Base-by-base conservation (phyloP, 2,888 invertebrate species). In the Drosophila kuntzei region DNA sequence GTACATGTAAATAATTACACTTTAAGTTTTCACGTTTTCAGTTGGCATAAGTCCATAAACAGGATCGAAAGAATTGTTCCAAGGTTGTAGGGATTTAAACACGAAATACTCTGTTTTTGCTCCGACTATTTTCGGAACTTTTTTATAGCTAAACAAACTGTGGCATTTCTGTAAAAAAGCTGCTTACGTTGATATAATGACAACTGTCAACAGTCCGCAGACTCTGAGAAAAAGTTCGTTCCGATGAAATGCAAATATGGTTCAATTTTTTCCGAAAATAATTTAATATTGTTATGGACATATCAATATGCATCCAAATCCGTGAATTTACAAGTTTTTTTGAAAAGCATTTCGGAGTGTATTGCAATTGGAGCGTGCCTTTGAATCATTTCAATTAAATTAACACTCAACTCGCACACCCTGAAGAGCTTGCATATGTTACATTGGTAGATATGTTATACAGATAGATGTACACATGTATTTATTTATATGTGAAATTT, bases 381-480 rank as follows among this genome's bases (percentile, higher is more conserved):
- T 2, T 32, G 18, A 47, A 47, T 32, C 47, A 32, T 18, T 18
- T 32, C 29, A 47, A 32, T 29, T 18, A 1, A 47, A 32, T 47
- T 18, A 16, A 27, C 9, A 27, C n/a, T 9, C 14, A 7, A 5
- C 7, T 22, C 20, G 2, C 34, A 16, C 36, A 16, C 8, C 18
- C 18, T 39, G 39, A 11, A 18, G 16, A 29, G 6, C 27, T n/a
- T 43, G 3, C n/a, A 20, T n/a, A 12, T 20, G n/a, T n/a, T n/a
- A n/a, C n/a, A 36, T 36, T 14, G 14, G 29, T 29, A 29, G 14
- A 18, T 29, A 29, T n/a, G n/a, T n/a, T n/a, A n/a, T 2, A 44
- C 25, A 44, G 25, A n/a, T 25, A 11, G 14, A 44, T 44, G 14
- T 29, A 46, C 3, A 29, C 9, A 27, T 29, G 18, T 12, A 16